Evolutionary conservation across 35 echinoderm and acorn worm genomes (phyloP).

Genomic region (Ptychodera flava): DNA sequence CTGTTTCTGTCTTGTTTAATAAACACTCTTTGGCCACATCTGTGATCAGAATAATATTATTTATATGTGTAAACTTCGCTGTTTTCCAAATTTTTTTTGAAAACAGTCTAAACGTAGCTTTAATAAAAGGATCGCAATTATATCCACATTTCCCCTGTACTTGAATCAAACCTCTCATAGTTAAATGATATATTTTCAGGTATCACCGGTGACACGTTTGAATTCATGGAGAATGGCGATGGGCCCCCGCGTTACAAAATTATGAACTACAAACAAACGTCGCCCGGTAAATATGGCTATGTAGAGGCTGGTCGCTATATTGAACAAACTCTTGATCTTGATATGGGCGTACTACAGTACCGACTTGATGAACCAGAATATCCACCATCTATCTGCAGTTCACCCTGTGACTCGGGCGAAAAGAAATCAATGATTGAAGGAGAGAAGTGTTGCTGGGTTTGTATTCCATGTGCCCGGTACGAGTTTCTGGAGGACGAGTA

Average conservation of each 20-base stretch:
- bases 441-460: conserved; percentile 5
- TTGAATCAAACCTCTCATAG: too few species aligned
- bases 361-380: conserved; percentile 8
- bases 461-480: background rate
- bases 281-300: conserved; percentile 37
- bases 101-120: conserved; percentile 7
- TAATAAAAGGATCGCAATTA: background rate
- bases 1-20: too few species aligned
- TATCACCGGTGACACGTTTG: conserved; percentile 6
- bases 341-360: background rate
- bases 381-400: conserved; percentile 6
- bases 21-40: too few species aligned
- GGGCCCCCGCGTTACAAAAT: conserved; percentile 64
- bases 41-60: too few species aligned
- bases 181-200: too few species aligned
- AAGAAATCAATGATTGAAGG: background rate
- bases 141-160: too few species aligned
- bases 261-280: conserved; percentile 60
- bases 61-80: too few species aligned
- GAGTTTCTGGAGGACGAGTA: background rate
- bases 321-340: conserved; percentile 39
- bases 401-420: background rate
- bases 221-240: background rate
- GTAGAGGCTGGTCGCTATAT: conserved; percentile 24
- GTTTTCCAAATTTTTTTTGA: too few species aligned